Evolutionary conservation across 2,797 vertebrate genomes (phyloP).

Genomic region (Hirundo rustica): DNA sequence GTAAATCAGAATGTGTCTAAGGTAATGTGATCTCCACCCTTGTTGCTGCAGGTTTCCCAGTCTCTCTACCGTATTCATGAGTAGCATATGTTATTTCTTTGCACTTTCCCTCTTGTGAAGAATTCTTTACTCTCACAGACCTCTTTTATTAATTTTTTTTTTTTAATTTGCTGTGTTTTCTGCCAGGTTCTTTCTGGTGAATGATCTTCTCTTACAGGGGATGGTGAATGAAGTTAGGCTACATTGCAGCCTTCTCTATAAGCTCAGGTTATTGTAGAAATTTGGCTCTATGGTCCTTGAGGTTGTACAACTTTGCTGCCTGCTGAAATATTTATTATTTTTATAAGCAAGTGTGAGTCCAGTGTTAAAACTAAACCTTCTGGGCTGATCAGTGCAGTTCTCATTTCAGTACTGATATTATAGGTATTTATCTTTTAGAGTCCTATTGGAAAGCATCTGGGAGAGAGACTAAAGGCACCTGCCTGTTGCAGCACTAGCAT

Average conservation of each 20-base stretch:
- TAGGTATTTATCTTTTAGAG: neutral
- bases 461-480: neutral
- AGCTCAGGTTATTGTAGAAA: neutral
- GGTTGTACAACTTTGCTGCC: neutral
- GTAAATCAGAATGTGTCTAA: neutral
- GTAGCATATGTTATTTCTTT: neutral
- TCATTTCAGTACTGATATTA: neutral
- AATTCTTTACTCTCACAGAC: neutral
- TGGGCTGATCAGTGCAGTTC: neutral
- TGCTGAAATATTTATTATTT: neutral
- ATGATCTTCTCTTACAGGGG: neutral
- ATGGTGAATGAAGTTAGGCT: neutral
- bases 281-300: neutral
- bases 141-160: neutral
- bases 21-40: neutral
- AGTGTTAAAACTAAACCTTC: neutral
- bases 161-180: neutral
- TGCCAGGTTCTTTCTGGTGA: neutral
- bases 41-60: neutral
- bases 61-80: neutral
- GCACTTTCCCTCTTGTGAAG: neutral
- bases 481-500: neutral
- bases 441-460: neutral
- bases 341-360: neutral
- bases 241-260: neutral